Evolutionary conservation across 2,797 vertebrate species (phyloP).

Genomic region (Sebastes miniatus): DNA sequence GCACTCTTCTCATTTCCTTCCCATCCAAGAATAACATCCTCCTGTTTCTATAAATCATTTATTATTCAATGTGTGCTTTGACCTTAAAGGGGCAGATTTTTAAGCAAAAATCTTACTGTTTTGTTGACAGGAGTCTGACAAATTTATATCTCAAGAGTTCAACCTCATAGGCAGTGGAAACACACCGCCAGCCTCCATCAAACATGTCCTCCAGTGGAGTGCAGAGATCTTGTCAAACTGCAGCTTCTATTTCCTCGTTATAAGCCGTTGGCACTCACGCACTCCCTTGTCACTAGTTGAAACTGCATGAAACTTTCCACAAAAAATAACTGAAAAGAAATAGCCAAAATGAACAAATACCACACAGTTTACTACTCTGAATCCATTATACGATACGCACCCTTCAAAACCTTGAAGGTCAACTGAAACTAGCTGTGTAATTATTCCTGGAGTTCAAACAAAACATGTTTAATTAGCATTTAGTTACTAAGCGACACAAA

Average conservation of each 20-base stretch:
- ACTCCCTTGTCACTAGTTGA: background rate
- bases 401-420: background rate
- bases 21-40: background rate
- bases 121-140: conserved; percentile 1
- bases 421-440: background rate
- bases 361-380: background rate
- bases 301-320: background rate
- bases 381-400: background rate
- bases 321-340: conserved; percentile 8
- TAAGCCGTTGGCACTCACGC: background rate
- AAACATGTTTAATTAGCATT: background rate
- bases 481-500: conserved; percentile 9
- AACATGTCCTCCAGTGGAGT: conserved; percentile 20
- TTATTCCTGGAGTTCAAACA: background rate
- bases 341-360: background rate
- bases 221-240: conserved; percentile 25
- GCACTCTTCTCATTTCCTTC: background rate
- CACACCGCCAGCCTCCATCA: conserved; percentile 3
- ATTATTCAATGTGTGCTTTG: conserved; percentile 11
- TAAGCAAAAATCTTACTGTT: background rate
- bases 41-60: background rate
- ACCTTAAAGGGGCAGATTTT: background rate
- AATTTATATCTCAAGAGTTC: background rate
- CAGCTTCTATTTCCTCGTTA: conserved; percentile 10
- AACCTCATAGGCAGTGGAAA: background rate